Evolutionary conservation across 2,113 vertebrate species (phyloP), one percentile per base, ranked within the genome.

Genomic region (Mustela lutreola): DNA sequence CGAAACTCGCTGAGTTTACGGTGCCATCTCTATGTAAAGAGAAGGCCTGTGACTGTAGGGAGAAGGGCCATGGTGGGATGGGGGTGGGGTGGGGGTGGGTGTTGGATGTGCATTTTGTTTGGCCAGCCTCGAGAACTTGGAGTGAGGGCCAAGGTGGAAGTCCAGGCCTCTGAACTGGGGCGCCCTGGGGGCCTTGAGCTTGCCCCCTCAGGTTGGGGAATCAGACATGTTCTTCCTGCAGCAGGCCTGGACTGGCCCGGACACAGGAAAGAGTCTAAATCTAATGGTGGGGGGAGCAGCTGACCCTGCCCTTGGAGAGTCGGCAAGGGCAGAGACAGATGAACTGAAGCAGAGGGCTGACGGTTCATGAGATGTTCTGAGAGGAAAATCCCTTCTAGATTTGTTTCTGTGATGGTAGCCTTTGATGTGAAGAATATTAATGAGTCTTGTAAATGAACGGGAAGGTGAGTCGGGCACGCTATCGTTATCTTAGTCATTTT

Each of bases 351-450:
- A 60, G 83, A 81, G 63, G 95, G 60, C 42, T 82, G 45, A 70
- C 11, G 80, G 45, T 76, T 31, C 45, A 62, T 65, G 60, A 93
- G 60, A 73, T 10, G n/a, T 73, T 78, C 42, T 39, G 50, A 94
- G 90, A 88, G 36, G 48, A 91, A 60, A 33, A 50, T 45, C 76
- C 93, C 65, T 81, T 31, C 2, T 62, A 14, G 33, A 62, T 85
- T 71, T 94, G 12, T 86, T 94, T 94, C 24, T 87, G 22, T 33
- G 58, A 4, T 50, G 71, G 36, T 79, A 76, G 33, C 82, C 87
- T 92, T 80, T 67, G 84, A 89, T 45, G 48, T 89, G 53, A 91
- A 94, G 39, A 86, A 65, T 80, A 33, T n/a, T 83, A 84, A 39
- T 31, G 22, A 73, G 15, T 83, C 26, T 94, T 22, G 53, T 63